Base-by-base conservation (phyloP, 2,113 vertebrate species). In the Oophaga pumilio region DNA sequence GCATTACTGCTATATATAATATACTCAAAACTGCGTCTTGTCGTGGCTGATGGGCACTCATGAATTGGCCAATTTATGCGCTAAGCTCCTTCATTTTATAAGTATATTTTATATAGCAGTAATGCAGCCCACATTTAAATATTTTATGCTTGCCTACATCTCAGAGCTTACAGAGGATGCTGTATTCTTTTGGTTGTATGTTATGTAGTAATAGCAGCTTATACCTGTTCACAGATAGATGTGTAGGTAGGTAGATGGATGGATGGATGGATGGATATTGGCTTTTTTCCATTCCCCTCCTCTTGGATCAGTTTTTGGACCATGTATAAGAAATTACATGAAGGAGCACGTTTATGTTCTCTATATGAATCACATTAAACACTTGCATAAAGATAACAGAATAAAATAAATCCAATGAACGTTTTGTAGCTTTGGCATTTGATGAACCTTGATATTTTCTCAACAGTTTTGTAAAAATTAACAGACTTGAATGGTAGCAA, bases 381-480 rank as follows among this genome's bases (percentile, higher is more conserved):
- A 20, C 56, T 33, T 60, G 56, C 1, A 17, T 10, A 20, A 24
- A 18, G 28, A 10, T 60, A 57, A 80, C 78, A 62, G 57, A 28
- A 20, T 59, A 43, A 81, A 60, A 33, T 64, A 28, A 81, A 64
- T 18, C 18, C 28, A 60, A 5, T 20, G 6, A 81, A 64, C 79
- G 64, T 81, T 60, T 62, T 64, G 78, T 50, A 81, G 59, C 57
- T 81, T 49, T 49, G 59, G 79, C 18, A 64, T 64, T 64, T 81
- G 79, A 81, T 81, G 79, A 81, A 60, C 79, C 79, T 64, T 81
- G 79, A 81, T 81, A 81, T 81, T 81, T 81, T 81, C 59, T 81
- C 79, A 81, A 49, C 17, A 62, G 79, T 59, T 81, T 81, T 20
- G 59, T 43, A 64, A 81, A 81, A 81, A 81, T 81, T 62, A 81